Evolutionary conservation across 2,113 vertebrate species (phyloP).

Genomic region (Pseudorectes ferrugineus): DNA sequence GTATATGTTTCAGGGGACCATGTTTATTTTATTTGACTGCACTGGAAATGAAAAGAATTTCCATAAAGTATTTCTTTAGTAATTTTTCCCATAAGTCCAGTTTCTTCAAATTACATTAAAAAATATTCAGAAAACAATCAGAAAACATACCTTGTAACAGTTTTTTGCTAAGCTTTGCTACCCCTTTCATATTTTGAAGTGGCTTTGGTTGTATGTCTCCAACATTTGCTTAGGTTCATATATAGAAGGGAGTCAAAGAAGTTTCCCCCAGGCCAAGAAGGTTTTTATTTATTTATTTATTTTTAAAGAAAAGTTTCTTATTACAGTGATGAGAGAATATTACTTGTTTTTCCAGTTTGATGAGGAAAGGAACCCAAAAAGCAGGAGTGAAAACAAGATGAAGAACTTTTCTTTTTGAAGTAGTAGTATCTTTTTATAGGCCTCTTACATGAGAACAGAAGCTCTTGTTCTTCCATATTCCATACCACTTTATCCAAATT

Average conservation of each 20-base stretch:
- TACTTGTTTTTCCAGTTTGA: neutral
- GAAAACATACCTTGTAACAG: neutral
- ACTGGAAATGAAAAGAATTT: neutral
- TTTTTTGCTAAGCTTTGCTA: neutral
- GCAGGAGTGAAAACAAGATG: neutral
- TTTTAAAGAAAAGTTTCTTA: neutral
- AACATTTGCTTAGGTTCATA: neutral
- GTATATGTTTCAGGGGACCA: neutral
- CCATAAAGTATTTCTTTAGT: neutral
- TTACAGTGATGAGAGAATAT: neutral
- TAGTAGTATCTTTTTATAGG: neutral
- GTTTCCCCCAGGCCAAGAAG: neutral
- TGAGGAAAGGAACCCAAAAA: neutral
- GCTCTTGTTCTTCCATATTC: neutral
- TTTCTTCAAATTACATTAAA: neutral
- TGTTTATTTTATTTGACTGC: neutral
- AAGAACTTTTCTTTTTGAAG: neutral
- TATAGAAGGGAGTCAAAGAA: neutral
- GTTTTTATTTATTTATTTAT: neutral
- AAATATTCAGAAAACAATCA: neutral
- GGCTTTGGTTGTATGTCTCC: neutral
- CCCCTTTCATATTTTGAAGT: neutral
- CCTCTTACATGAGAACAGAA: neutral
- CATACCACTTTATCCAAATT: neutral
- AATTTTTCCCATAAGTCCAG: neutral